phyloP scores from a whole-genome alignment of 2,888 invertebrate species.

The Desoria tigrina region DNA sequence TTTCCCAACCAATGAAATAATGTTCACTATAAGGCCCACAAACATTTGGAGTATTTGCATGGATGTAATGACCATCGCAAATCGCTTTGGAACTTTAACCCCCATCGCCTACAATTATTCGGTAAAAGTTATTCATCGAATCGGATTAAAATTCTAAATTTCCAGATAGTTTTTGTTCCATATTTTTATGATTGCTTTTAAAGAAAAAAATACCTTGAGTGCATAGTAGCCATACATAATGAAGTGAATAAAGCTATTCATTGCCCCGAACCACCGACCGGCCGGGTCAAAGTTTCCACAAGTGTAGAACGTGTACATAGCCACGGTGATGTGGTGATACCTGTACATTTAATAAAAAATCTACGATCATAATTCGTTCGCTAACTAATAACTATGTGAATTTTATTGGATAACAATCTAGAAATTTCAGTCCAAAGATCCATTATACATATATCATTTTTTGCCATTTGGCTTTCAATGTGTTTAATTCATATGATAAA shows the following conservation, averaged over 20 bases:
- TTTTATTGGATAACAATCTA: no score
- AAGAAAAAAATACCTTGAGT: background rate
- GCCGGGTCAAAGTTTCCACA: constrained; percentile 12
- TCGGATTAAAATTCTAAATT: background rate
- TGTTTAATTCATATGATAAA: no score
- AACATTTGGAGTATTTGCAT: constrained; percentile 24
- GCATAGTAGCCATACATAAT: constrained; percentile 23
- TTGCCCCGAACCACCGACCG: constrained; percentile 7
- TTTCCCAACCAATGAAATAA: background rate
- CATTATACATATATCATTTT: no score
- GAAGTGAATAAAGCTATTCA: constrained; percentile 17
- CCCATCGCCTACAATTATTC: constrained; percentile 10
- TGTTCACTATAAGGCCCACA: constrained; percentile 2
- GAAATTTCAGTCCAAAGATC: no score
- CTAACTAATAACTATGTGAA: no score
- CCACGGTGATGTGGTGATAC: constrained; percentile 22
- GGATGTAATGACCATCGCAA: constrained; percentile 7
- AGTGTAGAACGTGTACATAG: constrained; percentile 14
- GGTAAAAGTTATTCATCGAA: background rate
- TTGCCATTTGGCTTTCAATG: no score
- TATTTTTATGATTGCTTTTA: background rate
- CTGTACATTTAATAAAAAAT: background rate
- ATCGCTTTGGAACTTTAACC: background rate
- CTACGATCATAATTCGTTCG: no score
- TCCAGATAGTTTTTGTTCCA: no score